Evolutionary conservation across 1,140 invertebrate species (phyloP).

Genomic region (Bathynomus jamesi): DNA sequence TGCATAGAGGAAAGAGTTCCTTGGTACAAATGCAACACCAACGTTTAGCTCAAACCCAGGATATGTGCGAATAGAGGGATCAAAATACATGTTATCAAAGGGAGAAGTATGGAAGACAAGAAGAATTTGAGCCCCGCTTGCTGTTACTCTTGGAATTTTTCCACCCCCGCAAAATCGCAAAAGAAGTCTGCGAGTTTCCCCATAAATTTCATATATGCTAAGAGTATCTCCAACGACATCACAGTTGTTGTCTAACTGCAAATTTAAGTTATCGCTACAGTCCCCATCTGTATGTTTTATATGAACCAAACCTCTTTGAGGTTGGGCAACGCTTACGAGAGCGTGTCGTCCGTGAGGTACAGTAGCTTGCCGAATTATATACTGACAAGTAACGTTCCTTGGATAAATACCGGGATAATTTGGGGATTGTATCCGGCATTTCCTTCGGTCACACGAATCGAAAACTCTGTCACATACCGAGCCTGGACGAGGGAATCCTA

Average conservation of each 20-base stretch:
- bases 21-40: conserved; percentile 57
- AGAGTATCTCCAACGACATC: conserved; percentile 80
- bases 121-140: conserved; percentile 73
- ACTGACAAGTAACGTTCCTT: conserved; percentile 73
- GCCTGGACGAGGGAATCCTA: conserved; percentile 21
- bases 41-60: conserved; percentile 81
- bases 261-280: conserved; percentile 25
- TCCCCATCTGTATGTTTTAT: conserved; percentile 34
- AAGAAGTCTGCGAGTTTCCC: conserved; percentile 73
- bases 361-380: conserved; percentile 60
- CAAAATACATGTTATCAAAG: conserved; percentile 54
- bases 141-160: conserved; percentile 69
- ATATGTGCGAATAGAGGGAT: conserved; percentile 27
- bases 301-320: conserved; percentile 25
- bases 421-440: conserved; percentile 72
- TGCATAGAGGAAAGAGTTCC: conserved; percentile 33
- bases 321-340: conserved; percentile 32
- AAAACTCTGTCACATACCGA: conserved; percentile 73
- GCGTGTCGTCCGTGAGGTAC: conserved; percentile 47
- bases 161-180: conserved; percentile 82
- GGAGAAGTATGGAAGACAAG: conserved; percentile 82
- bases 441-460: conserved; percentile 77
- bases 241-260: conserved; percentile 67
- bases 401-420: conserved; percentile 81
- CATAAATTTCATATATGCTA: conserved; percentile 78